Percentiles rank a stretch among this genome's conserved stretches.
Evolutionary conservation across 2,113 vertebrate genomes (phyloP).

Genomic region (Tenebrosternarchus preto): DNA sequence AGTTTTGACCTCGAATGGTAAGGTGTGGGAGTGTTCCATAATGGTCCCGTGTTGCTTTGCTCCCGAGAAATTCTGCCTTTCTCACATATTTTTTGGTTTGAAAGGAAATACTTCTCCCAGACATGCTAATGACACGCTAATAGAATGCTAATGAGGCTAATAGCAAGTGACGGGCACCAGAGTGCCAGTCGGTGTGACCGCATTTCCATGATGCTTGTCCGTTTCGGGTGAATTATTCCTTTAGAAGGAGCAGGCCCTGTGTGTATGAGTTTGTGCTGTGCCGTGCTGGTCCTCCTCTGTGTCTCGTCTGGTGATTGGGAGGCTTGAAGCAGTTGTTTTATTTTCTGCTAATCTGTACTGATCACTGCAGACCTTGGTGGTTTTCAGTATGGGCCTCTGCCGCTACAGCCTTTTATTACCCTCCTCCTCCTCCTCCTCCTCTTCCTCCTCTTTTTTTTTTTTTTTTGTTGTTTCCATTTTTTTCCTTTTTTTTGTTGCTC

Average conservation of each 20-base stretch:
- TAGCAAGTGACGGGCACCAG: background rate
- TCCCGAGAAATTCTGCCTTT: constrained; percentile 1
- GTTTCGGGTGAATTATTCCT: constrained; percentile 16
- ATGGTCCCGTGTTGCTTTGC: constrained; percentile 25
- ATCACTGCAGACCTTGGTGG: constrained; percentile 37
- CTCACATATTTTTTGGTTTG: background rate
- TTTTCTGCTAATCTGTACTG: constrained; percentile 58
- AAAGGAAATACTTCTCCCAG: constrained; percentile 32
- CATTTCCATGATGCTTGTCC: background rate
- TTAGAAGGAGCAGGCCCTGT: background rate
- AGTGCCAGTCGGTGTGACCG: no score
- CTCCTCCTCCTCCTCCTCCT: constrained; percentile 47
- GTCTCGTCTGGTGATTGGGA: constrained; percentile 45
- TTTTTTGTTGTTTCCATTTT: no score
- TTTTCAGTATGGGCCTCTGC: constrained; percentile 51
- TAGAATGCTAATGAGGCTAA: background rate
- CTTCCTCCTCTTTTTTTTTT: constrained; percentile 71
- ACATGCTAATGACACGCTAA: background rate
- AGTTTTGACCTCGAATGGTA: constrained; percentile 49
- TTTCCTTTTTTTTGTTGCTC: constrained; percentile 77
- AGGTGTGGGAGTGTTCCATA: constrained; percentile 31
- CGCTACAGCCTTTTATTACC: constrained; percentile 41
- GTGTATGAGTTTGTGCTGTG: constrained; percentile 10
- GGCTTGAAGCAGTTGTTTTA: constrained; percentile 38
- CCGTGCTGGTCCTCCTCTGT: background rate